These are phyloP conservation scores for Lithosia quadra DNA, from an alignment of 2,888 invertebrate genomes.

Conservation along the genomic window DNA sequence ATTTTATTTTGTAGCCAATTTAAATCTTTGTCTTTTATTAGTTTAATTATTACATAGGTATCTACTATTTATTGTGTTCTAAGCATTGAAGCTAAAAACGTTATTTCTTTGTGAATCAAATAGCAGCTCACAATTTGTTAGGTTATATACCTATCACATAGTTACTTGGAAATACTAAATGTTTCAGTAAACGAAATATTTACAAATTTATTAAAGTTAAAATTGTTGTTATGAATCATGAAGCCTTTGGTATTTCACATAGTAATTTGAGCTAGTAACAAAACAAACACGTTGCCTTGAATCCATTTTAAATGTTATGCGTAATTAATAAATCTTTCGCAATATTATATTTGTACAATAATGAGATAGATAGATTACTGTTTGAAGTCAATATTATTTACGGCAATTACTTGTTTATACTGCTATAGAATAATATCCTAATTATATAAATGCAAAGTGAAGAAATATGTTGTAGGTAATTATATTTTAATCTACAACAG, in stretches of 20 bases:
- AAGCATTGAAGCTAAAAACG: slow-evolving; percentile 47
- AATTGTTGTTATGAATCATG: slow-evolving; percentile 58
- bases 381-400: slow-evolving; percentile 70
- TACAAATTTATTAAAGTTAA: slow-evolving; percentile 45
- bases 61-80: slow-evolving; percentile 30
- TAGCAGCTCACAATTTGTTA: slow-evolving; percentile 51
- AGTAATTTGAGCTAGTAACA: slow-evolving; percentile 67
- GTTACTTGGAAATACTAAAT: slow-evolving; percentile 55
- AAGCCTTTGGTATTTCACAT: slow-evolving; percentile 63
- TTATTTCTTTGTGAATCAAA: slow-evolving; percentile 33
- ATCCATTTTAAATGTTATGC: slow-evolving; percentile 70
- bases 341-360: slow-evolving; percentile 65
- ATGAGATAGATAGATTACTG: slow-evolving; percentile 69
- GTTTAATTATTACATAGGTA: slow-evolving; percentile 28
- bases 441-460: slow-evolving; percentile 65
- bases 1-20: slow-evolving; percentile 20
- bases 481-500: slow-evolving; percentile 80
- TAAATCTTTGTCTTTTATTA: slow-evolving; percentile 31
- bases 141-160: slow-evolving; percentile 33
- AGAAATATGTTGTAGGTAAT: slow-evolving; percentile 66
- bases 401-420: slow-evolving; percentile 67
- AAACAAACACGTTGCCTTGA: slow-evolving; percentile 82
- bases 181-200: slow-evolving; percentile 52
- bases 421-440: slow-evolving; percentile 63
- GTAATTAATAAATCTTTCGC: slow-evolving; percentile 62